Conservation (phyloP, 2,797 vertebrate species). For the Sebastes diaconus region DNA sequence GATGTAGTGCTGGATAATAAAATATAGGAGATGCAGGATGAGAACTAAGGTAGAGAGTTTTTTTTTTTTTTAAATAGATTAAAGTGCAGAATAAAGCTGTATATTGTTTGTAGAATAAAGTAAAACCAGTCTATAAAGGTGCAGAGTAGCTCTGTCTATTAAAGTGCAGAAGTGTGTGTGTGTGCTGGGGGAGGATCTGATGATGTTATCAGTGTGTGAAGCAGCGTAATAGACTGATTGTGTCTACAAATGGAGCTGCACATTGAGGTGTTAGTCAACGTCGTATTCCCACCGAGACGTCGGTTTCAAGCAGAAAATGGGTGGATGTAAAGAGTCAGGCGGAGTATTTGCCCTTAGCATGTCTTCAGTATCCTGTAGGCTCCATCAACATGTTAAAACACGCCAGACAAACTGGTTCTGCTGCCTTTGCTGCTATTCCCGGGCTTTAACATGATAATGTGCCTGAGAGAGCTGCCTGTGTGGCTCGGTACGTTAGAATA, state of each 20-base stretch:
- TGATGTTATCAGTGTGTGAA: constrained; percentile 8
- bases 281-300: not conserved
- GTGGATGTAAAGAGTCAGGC: constrained; percentile 4
- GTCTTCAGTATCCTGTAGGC: constrained; percentile 33
- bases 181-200: not conserved
- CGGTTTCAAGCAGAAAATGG: not conserved
- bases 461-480: constrained; percentile 9
- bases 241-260: not conserved
- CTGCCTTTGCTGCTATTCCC: constrained; percentile 44
- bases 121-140: too few species aligned
- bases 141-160: too few species aligned
- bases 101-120: too few species aligned
- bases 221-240: too few species aligned
- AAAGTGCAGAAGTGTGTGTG: not conserved
- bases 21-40: too few species aligned
- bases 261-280: not conserved
- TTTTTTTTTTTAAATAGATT: too few species aligned
- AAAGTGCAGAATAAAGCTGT: too few species aligned
- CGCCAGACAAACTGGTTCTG: constrained; percentile 76
- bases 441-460: constrained; percentile 42
- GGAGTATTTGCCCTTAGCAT: constrained; percentile 29
- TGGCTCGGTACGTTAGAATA: constrained; percentile 4
- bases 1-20: too few species aligned
- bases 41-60: too few species aligned
- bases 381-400: constrained; percentile 64